Evolutionary conservation across 37 sponge, comb jelly and placozoan genomes (phyloP), one percentile per base, ranked within the genome.

Genomic region (Aphrocallistes beatrix): DNA sequence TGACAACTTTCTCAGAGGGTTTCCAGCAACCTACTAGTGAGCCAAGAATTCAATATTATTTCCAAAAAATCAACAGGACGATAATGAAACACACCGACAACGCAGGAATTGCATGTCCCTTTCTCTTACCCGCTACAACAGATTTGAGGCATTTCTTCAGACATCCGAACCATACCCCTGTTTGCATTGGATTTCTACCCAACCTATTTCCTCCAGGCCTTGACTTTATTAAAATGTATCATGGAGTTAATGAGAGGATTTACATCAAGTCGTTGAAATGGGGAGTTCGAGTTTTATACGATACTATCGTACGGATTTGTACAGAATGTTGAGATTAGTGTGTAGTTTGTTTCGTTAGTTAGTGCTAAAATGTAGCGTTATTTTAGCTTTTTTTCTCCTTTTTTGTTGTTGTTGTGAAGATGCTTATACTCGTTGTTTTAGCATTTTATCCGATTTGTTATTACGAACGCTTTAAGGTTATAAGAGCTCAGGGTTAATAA

Each of bases 181-280:
- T 90, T 16, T 93, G 94, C 47, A 16, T 93, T 16, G 94, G 94
- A 0, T 93, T 93, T 81, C 81, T 85, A 23, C 94, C 94, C 0
- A 37, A 87, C 0, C 45, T 87, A 23, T 25, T 93, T n/a, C 91
- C 90, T 0, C 83, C 60, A 0, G 90, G 86, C 23, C 60, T 91
- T 16, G 87, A 88, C 38, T 90, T 93, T 37, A 60, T 45, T 16
- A 30, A 51, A 0, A 51, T 93, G 83, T 93, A 88, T 85, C 94
- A 93, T 49, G 90, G 92, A 8, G 89, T 86, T 37, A 93, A 93
- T 38, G 94, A 93, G 82, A 48, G 94, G 34, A 88, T 93, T 17
- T 90, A 91, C 23, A 88, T 93, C 38, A 81, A 85, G 38, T 90
- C 92, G 28, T 90, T 90, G 84, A 93, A 91, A 51, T 93, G 94